A percentile compares a stretch with the other conserved stretches of the same genome.
Conservation (phyloP, 2,113 vertebrate species). For the Okapia johnstoni region DNA sequence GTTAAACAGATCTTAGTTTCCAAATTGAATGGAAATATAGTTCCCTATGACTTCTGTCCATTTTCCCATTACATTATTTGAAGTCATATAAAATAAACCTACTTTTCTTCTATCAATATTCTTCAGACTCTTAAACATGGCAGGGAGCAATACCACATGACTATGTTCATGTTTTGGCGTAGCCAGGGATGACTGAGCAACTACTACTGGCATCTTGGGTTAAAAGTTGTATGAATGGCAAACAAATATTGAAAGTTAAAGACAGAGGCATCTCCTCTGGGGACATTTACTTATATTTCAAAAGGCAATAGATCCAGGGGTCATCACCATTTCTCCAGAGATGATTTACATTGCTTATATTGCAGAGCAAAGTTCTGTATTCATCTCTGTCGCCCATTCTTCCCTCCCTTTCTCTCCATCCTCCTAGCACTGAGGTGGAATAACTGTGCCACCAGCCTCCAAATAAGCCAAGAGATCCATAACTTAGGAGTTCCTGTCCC, state of each 20-base stretch:
- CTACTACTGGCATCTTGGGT: neutral
- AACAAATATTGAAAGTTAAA: neutral
- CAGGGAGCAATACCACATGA: neutral
- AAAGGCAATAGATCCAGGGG: neutral
- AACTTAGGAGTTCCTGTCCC: neutral
- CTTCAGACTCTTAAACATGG: neutral
- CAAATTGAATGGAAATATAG: neutral
- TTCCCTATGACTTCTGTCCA: neutral
- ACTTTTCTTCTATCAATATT: neutral
- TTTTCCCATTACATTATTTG: neutral
- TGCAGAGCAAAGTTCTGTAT: neutral
- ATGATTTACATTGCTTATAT: neutral
- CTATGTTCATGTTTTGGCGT: neutral
- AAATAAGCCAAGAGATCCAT: neutral
- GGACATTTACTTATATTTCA: neutral
- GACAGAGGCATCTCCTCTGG: neutral
- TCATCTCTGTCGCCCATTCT: neutral
- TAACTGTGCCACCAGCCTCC: neutral
- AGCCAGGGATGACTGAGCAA: neutral
- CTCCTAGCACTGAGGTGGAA: neutral
- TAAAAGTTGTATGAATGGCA: neutral
- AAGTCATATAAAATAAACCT: neutral
- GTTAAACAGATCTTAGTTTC: neutral
- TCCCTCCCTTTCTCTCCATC: neutral
- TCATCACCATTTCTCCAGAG: neutral